Conservation (phyloP, 2,888 invertebrate species). For the Zhuqinia jingwanae region DNA sequence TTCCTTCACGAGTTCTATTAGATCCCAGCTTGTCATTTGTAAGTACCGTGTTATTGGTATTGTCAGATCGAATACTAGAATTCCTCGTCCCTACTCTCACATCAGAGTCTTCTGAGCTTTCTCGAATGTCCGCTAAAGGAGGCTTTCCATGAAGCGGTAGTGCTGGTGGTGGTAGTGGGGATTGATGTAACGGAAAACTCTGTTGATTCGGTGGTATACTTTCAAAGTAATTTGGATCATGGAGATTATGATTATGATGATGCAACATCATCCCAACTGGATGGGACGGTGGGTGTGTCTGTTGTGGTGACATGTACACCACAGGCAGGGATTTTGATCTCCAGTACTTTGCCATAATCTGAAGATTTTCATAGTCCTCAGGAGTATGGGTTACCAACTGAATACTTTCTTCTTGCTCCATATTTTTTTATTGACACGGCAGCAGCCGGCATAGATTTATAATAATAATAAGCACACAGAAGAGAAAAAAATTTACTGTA, state of each 20-base stretch:
- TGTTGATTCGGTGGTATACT: neutral
- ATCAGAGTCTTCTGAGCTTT: constrained; percentile 63
- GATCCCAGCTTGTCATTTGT: constrained; percentile 27
- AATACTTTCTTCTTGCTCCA: constrained; percentile 74
- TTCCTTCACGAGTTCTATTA: constrained; percentile 28
- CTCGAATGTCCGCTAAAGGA: constrained; percentile 53
- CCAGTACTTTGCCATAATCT: constrained; percentile 74
- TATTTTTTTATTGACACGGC: constrained; percentile 7
- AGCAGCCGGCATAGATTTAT: too few relatives aligned
- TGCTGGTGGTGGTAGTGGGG: neutral
- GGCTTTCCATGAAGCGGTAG: constrained; percentile 3
- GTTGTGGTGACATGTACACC: constrained; percentile 64
- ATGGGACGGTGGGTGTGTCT: too few relatives aligned
- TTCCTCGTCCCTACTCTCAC: constrained; percentile 45
- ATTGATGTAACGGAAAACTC: too few relatives aligned
- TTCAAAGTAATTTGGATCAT: constrained; percentile 24
- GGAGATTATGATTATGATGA: too few relatives aligned
- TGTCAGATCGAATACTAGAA: constrained; percentile 57
- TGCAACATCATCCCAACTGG: neutral
- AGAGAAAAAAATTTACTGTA: too few relatives aligned
- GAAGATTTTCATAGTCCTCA: constrained; percentile 71
- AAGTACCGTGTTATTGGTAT: constrained; percentile 51
- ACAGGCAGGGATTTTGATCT: constrained; percentile 74
- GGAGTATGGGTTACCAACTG: constrained; percentile 59
- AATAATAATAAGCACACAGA: too few relatives aligned